Evolutionary conservation across 2,113 vertebrate species (phyloP), one percentile per base, ranked within the genome.

Genomic region (Ameiurus melas): DNA sequence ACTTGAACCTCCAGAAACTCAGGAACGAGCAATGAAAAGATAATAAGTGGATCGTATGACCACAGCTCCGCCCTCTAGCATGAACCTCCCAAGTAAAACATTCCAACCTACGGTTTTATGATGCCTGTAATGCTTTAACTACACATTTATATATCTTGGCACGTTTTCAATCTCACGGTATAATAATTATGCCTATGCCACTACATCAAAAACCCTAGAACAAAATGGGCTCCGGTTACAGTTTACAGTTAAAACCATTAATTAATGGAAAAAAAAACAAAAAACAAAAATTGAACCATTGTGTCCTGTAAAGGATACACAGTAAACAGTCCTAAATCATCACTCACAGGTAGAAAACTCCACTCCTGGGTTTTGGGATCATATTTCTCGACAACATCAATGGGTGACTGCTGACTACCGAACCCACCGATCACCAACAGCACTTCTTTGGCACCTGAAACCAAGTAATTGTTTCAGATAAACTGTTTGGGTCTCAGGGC

Each of bases 361-460:
- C 98, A 99, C 90, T 99, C 98, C 90, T 98, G 97, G 33, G 97
- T 98, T 94, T 99, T 99, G 0, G 98, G 98, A 92, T 99, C 98
- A 1, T 99, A 99, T 90, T 99, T 99, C 92, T 99, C 98, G 51
- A 99, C 98, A 33, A 99, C 95, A 0, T 99, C 98, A 13, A 99
- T 99, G 17, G 98, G 98, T 12, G 98, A 99, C 86, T 99, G 98
- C 87, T 99, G 98, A 93, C 98, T 99, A 90, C 98, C 98, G 9
- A 99, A 99, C 83, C 98, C 98, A 0, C 98, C 98, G 0, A 99
- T 99, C 82, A 99, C 98, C 83, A 99, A 94, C 85, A 99, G 95
- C 47, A 99, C 98, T 91, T 99, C 98, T 90, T 99, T 99, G 89
- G 98, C 98, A 93, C 98, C 98, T 99, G 88, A 92, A 92, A 85